Evolutionary conservation across 2,113 vertebrate genomes (phyloP).

Genomic region (Festucalex cinctus): DNA sequence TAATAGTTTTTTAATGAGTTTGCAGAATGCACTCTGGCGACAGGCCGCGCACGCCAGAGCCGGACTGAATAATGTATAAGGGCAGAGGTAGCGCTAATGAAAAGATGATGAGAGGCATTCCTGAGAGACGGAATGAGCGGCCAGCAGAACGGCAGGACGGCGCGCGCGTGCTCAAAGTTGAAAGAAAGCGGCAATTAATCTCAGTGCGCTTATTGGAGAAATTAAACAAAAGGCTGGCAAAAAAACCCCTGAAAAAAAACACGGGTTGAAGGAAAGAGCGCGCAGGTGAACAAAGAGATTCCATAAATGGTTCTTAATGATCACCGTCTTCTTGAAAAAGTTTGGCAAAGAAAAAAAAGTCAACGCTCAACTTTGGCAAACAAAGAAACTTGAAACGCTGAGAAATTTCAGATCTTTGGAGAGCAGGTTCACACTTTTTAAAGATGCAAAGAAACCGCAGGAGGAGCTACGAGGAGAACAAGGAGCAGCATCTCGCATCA

Average conservation of each 20-base stretch:
- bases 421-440: not conserved
- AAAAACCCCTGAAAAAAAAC: slow-evolving; percentile 27
- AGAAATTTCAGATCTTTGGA: not conserved
- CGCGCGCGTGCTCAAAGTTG: slow-evolving; percentile 44
- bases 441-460: not conserved
- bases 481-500: no score
- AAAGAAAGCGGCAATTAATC: slow-evolving; percentile 69
- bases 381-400: not conserved
- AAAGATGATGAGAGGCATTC: slow-evolving; percentile 72
- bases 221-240: slow-evolving; percentile 48
- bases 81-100: slow-evolving; percentile 71
- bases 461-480: no score
- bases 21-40: slow-evolving; percentile 67
- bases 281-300: slow-evolving; percentile 38
- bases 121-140: slow-evolving; percentile 46
- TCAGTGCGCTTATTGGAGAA: slow-evolving; percentile 62
- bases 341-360: not conserved
- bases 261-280: slow-evolving; percentile 18
- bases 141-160: slow-evolving; percentile 31
- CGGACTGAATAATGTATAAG: slow-evolving; percentile 70
- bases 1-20: slow-evolving; percentile 78
- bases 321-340: slow-evolving; percentile 19
- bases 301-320: slow-evolving; percentile 29
- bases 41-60: slow-evolving; percentile 67
- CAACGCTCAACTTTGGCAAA: not conserved